Evolutionary conservation across 2,797 vertebrate species (phyloP), one percentile per base, ranked within the genome.

Genomic region (Notoglanidium macrostoma): DNA sequence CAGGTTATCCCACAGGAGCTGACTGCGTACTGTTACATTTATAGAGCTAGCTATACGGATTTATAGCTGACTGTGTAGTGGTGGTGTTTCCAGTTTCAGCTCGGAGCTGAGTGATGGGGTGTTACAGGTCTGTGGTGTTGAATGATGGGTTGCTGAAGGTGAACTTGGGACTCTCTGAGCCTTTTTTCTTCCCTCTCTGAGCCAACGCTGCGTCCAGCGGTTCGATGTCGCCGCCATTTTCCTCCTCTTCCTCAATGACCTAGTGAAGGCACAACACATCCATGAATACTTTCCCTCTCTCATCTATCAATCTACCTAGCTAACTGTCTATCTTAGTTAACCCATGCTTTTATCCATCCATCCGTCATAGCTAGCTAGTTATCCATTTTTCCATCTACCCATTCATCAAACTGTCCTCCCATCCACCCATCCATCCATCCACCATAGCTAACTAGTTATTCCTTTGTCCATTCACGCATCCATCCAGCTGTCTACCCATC

Each of bases 71-170:
- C 2, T 21, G 5, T 5, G 19, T 6, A 63, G 23, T 44, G 21
- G 14, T 46, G 57, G 23, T 65, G 79, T 49, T 32, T 29, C 44
- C 44, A 21, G 44, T 29, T 65, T 82, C 26, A 80, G 54, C 29
- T 26, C 57, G 46, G 79, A 63, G 21, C 57, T 5, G 35, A 63
- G 1, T 46, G 57, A 46, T n/a, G 40, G 23, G 11, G 61, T 51
- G 59, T 95, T 91, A 99, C 90, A 99, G 90, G 81, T 98, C 96
- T 0, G 96, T 97, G 84, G 96, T 97, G 92, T 92, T 92, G 89
- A 98, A 94, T n/a, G 86, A 77, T 0, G 84, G 90, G 90, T 97
- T 98, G 83, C 2, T 81, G 77, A 93, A 94, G 55, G 87, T 0
- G 23, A 89, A 0, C 0, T 0, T 0, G 4, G 4, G 26, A 3